phyloP scores from a whole-genome alignment of 2,888 invertebrate genomes.

The Drosophila limbata region DNA sequence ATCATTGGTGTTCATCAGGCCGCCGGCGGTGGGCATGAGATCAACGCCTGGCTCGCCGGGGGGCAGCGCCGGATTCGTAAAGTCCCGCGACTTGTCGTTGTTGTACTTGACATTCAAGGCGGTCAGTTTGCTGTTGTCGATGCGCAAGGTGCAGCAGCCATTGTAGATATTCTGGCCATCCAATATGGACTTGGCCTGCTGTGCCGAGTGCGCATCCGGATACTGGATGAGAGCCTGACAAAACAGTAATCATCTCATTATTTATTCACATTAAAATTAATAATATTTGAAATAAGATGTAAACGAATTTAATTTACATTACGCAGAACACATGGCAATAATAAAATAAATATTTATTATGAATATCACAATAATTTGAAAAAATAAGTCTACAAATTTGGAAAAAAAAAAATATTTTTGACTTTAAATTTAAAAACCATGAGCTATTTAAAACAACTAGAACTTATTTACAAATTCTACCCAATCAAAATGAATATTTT shows the following conservation, averaged over 20 bases:
- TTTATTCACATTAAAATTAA: background rate
- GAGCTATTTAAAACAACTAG: too few species aligned
- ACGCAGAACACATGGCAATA: background rate
- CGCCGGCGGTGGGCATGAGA: slow-evolving; percentile 87
- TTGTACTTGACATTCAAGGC: slow-evolving; percentile 99
- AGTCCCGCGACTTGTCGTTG: slow-evolving; percentile 99
- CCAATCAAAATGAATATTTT: background rate
- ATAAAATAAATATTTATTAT: background rate
- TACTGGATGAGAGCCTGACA: slow-evolving; percentile 98
- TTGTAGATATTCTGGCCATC: slow-evolving; percentile 99
- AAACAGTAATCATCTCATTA: background rate
- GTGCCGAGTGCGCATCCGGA: slow-evolving; percentile 98
- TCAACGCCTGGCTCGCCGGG: slow-evolving; percentile 93
- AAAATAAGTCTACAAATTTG: too few species aligned
- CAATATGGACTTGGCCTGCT: slow-evolving; percentile 97
- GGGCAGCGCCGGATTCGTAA: slow-evolving; percentile 98
- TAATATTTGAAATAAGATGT: background rate
- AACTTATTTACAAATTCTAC: background rate
- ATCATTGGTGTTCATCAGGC: slow-evolving; percentile 87
- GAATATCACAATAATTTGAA: background rate
- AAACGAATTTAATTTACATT: background rate
- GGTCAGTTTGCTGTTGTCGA: slow-evolving; percentile 99
- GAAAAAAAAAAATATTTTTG: too few species aligned
- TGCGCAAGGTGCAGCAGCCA: slow-evolving; percentile 99
- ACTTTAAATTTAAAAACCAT: too few species aligned